phyloP scores from a whole-genome alignment of 1,140 invertebrate genomes.

The Batillaria attramentaria region DNA sequence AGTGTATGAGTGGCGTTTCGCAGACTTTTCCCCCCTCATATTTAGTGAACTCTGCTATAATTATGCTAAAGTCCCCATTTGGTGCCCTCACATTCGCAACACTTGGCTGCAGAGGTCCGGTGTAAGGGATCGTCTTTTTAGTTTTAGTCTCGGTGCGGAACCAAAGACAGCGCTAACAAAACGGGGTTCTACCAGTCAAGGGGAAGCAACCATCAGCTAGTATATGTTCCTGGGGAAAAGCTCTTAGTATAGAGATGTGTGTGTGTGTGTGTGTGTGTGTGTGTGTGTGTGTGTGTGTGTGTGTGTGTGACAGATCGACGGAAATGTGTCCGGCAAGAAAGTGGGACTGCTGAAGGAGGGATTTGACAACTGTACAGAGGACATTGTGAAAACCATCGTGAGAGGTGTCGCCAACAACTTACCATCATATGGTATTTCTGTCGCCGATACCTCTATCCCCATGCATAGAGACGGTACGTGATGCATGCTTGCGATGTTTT shows the following conservation, averaged over 20 bases:
- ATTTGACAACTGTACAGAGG: conserved; percentile 42
- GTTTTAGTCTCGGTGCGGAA: too few relatives aligned
- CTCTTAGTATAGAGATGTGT: not conserved
- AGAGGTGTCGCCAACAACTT: not conserved
- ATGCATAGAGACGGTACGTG: too few relatives aligned
- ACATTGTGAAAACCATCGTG: too few relatives aligned
- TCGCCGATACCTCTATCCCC: not conserved
- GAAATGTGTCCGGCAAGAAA: conserved; percentile 43
- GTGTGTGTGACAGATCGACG: conserved; percentile 36
- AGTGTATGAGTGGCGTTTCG: too few relatives aligned
- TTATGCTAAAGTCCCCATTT: too few relatives aligned
- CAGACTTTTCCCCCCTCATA: too few relatives aligned
- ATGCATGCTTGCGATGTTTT: too few relatives aligned
- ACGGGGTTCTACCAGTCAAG: not conserved
- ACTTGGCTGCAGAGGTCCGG: not conserved
- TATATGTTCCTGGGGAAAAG: not conserved
- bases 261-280: not conserved
- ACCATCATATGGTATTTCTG: not conserved
- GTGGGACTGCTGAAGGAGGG: conserved; percentile 59
- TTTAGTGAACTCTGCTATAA: too few relatives aligned
- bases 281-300: not conserved
- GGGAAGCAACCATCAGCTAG: not conserved
- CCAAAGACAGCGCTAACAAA: too few relatives aligned
- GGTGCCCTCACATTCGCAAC: not conserved
- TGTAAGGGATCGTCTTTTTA: too few relatives aligned